These are phyloP conservation scores for Flexamia atlantica DNA, from an alignment of 2,888 invertebrate species.

Conservation along the genomic window DNA sequence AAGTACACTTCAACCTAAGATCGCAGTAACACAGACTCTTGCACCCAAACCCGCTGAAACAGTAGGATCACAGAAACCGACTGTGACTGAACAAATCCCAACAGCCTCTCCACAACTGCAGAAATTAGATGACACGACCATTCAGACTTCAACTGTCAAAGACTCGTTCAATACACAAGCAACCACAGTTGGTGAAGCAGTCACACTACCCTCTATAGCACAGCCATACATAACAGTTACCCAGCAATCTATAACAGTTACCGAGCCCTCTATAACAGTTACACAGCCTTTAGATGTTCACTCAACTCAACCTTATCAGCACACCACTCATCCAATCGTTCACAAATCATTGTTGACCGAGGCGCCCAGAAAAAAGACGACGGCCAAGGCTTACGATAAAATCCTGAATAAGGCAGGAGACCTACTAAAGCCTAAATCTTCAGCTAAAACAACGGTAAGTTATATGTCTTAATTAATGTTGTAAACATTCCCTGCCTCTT, in stretches of 20 bases:
- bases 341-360: neutral
- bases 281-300: neutral
- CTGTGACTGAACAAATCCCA: neutral
- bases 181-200: too few relatives aligned
- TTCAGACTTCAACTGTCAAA: too few relatives aligned
- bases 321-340: neutral
- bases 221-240: too few relatives aligned
- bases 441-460: conserved; percentile 43
- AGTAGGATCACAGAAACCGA: neutral
- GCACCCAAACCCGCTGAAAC: neutral
- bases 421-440: conserved; percentile 21
- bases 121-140: neutral
- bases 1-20: neutral
- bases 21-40: neutral
- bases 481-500: too few relatives aligned
- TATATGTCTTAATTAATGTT: neutral
- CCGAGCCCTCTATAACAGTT: too few relatives aligned
- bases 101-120: neutral
- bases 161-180: too few relatives aligned
- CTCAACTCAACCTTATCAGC: neutral
- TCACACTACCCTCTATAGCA: too few relatives aligned
- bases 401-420: conserved; percentile 45
- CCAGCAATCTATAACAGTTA: too few relatives aligned
- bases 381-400: conserved; percentile 13
- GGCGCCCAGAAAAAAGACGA: conserved; percentile 17